phyloP scores from a whole-genome alignment of 2,888 invertebrate species.

The Pocota personata region DNA sequence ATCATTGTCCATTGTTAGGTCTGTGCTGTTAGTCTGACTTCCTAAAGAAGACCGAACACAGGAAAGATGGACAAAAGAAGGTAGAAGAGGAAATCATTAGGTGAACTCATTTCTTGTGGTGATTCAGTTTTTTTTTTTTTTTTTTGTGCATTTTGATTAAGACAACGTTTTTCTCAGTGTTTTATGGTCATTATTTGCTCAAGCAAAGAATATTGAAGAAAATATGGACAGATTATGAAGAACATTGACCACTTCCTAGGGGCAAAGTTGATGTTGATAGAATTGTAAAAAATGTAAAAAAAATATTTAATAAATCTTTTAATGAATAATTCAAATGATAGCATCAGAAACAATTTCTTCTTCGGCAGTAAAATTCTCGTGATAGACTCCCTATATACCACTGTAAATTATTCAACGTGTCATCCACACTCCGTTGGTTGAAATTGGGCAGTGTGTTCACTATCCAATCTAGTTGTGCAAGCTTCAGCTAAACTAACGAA shows the following conservation, averaged over 20 bases:
- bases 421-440: too few relatives aligned
- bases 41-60: neutral
- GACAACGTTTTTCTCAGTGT: neutral
- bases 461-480: too few relatives aligned
- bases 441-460: too few relatives aligned
- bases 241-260: constrained; percentile 19
- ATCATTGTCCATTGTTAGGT: constrained; percentile 4
- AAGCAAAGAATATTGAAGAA: constrained; percentile 3
- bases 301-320: too few relatives aligned
- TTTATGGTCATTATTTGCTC: neutral
- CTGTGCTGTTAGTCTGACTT: neutral
- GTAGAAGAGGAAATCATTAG: constrained; percentile 16
- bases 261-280: neutral
- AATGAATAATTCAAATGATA: too few relatives aligned
- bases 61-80: neutral
- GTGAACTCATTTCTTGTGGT: constrained; percentile 26
- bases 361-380: too few relatives aligned
- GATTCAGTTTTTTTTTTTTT: neutral
- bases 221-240: neutral
- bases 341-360: too few relatives aligned
- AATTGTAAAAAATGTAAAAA: too few relatives aligned
- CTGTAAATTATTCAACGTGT: too few relatives aligned
- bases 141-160: constrained; percentile 2
- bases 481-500: too few relatives aligned
- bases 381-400: too few relatives aligned